A percentile compares a stretch with the other conserved stretches of the same genome.
These are phyloP conservation scores for Strix occidentalis DNA, from an alignment of 2,797 vertebrate genomes.

Conservation along the genomic window DNA sequence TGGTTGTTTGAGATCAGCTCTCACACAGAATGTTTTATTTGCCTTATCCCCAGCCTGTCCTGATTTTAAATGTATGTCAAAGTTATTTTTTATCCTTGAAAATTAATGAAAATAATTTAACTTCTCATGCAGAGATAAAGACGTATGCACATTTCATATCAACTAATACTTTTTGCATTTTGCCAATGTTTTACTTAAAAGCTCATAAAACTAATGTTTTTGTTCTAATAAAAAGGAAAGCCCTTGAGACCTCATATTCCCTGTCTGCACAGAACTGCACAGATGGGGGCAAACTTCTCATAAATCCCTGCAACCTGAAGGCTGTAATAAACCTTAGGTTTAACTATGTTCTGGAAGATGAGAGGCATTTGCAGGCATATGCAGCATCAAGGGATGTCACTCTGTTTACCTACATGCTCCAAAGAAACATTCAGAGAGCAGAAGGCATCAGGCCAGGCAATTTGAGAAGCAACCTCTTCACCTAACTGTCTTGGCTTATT, in stretches of 20 bases:
- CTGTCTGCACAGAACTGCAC: neutral
- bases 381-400: neutral
- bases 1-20: neutral
- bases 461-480: neutral
- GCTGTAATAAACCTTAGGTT: neutral
- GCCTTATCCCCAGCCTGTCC: neutral
- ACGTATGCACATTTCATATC: neutral
- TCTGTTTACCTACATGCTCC: neutral
- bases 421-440: neutral
- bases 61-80: neutral
- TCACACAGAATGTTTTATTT: neutral
- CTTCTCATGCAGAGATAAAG: conserved; percentile 5
- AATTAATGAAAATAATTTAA: conserved; percentile 1
- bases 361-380: neutral
- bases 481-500: neutral
- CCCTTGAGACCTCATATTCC: conserved; percentile 8
- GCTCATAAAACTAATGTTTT: conserved; percentile 1
- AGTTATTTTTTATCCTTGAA: conserved; percentile 19
- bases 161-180: neutral
- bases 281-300: neutral
- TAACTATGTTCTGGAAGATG: neutral
- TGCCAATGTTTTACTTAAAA: conserved; percentile 36
- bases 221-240: conserved; percentile 33
- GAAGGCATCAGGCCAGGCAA: neutral
- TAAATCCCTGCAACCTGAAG: conserved; percentile 12